Evolutionary conservation across 1,140 invertebrate species (phyloP).

Genomic region (Calephelis virginiensis): DNA sequence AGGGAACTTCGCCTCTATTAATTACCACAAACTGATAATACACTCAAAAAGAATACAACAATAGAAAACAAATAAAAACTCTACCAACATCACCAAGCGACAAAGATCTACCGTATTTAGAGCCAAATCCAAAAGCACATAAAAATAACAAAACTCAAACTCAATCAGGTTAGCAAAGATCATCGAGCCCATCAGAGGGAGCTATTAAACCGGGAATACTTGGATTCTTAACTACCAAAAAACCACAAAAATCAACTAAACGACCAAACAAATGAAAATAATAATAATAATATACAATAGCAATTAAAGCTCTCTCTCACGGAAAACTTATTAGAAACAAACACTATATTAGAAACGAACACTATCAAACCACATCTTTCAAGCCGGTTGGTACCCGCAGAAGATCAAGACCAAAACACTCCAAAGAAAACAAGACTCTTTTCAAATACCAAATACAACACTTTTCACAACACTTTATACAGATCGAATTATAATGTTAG

Average conservation of each 20-base stretch:
- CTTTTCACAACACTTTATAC: no score
- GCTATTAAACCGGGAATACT: slow-evolving; percentile 14
- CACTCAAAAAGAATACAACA: not conserved
- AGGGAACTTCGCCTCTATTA: slow-evolving; percentile 10
- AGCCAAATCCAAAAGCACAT: slow-evolving; percentile 8
- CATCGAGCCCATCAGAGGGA: slow-evolving; percentile 7
- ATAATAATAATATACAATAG: slow-evolving; percentile 22
- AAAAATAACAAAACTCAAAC: slow-evolving; percentile 12
- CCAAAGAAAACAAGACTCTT: no score
- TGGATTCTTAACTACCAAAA: slow-evolving; percentile 14
- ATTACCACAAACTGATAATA: slow-evolving; percentile 2
- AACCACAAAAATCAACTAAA: slow-evolving; percentile 8
- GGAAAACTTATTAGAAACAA: slow-evolving; percentile 8
- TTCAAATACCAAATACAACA: no score
- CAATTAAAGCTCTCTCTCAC: slow-evolving; percentile 25
- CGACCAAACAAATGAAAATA: slow-evolving; percentile 12
- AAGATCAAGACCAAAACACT: no score
- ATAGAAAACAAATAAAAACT: no score
- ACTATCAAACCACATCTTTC: not conserved
- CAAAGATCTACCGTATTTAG: no score
- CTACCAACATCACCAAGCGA: no score
- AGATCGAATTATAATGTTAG: no score
- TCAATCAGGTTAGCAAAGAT: not conserved
- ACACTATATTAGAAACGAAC: not conserved
- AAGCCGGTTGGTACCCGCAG: no score